These are phyloP conservation scores for Allophyes oxyacanthae DNA, from an alignment of 2,888 invertebrate species.

Conservation along the genomic window DNA sequence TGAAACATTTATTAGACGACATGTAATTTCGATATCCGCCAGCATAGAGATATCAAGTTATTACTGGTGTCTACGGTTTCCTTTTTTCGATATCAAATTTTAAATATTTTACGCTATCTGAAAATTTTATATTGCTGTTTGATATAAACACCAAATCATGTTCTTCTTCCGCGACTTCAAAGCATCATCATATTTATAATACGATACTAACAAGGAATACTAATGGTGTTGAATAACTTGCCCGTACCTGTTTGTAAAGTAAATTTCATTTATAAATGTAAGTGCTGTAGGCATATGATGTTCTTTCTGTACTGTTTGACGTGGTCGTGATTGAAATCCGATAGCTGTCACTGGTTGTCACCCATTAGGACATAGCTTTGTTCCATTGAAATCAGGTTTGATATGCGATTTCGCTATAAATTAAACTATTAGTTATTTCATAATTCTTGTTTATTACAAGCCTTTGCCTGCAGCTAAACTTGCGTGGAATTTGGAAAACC, in stretches of 20 bases:
- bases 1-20: slow-evolving; percentile 9
- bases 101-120: slow-evolving; percentile 6
- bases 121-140: slow-evolving; percentile 7
- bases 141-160: slow-evolving; percentile 23
- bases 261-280: slow-evolving; percentile 53
- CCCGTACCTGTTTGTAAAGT: slow-evolving; percentile 48
- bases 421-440: background rate
- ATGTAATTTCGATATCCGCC: slow-evolving; percentile 6
- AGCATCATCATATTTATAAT: slow-evolving; percentile 47
- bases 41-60: slow-evolving; percentile 15
- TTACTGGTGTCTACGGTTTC: slow-evolving; percentile 10
- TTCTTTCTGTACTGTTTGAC: slow-evolving; percentile 37
- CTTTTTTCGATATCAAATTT: slow-evolving; percentile 7
- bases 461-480: too few species aligned
- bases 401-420: background rate
- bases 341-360: slow-evolving; percentile 2
- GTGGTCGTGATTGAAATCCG: slow-evolving; percentile 8
- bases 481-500: too few species aligned
- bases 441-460: slow-evolving; percentile 10
- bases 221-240: slow-evolving; percentile 50
- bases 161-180: slow-evolving; percentile 41
- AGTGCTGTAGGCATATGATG: slow-evolving; percentile 28
- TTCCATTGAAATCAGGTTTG: background rate
- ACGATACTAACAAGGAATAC: slow-evolving; percentile 53
- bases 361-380: background rate